Conservation (phyloP, 2,888 invertebrate species). For the Lasioglossum oenotherae region DNA sequence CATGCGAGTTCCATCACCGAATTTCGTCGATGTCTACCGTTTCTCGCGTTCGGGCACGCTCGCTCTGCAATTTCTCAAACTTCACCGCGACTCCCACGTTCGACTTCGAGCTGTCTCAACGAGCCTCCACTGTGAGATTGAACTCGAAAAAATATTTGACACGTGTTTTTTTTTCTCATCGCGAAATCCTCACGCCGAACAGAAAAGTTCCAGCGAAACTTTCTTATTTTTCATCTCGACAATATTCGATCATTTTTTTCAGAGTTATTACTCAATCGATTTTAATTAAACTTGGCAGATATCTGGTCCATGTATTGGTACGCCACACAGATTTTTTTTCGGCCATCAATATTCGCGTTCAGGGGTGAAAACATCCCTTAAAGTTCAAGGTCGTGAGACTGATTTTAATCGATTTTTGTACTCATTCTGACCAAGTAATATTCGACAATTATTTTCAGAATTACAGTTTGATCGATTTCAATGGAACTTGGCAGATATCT, state of each 20-base stretch:
- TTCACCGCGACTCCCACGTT: background rate
- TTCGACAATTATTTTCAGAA: background rate
- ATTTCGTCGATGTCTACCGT: slow-evolving; percentile 20
- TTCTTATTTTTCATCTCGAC: too few relatives aligned
- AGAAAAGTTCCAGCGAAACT: background rate
- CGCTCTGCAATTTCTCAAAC: slow-evolving; percentile 14
- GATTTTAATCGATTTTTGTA: background rate
- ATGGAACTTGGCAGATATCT: background rate
- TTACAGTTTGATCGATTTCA: background rate
- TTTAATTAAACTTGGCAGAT: background rate
- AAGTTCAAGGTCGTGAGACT: background rate
- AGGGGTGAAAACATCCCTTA: background rate
- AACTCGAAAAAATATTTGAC: background rate
- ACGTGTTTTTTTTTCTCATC: background rate
- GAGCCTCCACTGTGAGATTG: background rate
- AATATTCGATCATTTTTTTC: background rate
- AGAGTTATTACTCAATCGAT: background rate
- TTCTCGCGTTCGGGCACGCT: slow-evolving; percentile 10
- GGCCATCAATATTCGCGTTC: background rate
- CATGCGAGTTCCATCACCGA: slow-evolving; percentile 75
- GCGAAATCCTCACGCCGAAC: background rate
- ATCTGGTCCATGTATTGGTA: background rate
- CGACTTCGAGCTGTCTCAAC: background rate
- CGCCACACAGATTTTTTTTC: background rate
- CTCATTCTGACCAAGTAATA: background rate